These are phyloP conservation scores for Hydroisotoma schaefferi DNA, from an alignment of 2,888 invertebrate genomes.

Conservation along the genomic window DNA sequence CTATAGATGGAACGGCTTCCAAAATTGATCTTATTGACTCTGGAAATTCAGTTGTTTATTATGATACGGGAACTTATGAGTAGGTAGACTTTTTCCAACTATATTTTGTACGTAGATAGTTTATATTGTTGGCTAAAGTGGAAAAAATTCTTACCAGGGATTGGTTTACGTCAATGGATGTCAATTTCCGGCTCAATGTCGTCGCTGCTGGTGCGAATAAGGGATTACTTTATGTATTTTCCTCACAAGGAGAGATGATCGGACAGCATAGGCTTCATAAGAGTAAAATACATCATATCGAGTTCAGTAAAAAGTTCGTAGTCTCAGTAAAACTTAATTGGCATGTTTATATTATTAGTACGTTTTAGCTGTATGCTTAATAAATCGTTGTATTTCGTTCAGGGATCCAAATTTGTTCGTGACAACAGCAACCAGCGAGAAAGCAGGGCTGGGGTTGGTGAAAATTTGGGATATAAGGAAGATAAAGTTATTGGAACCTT, in stretches of 20 bases:
- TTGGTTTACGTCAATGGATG: conserved; percentile 46
- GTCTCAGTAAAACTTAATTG: neutral
- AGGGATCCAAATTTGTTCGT: conserved; percentile 41
- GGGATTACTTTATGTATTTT: conserved; percentile 24
- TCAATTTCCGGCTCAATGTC: conserved; percentile 15
- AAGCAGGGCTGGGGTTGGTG: conserved; percentile 7
- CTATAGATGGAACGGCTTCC: conserved; percentile 35
- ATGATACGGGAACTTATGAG: conserved; percentile 22
- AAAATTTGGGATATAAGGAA: conserved; percentile 45
- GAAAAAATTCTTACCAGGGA: conserved; percentile 14
- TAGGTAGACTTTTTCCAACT: conserved; percentile 1
- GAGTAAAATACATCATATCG: conserved; percentile 42
- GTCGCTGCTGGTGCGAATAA: conserved; percentile 31
- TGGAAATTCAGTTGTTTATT: conserved; percentile 10
- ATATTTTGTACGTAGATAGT: neutral
- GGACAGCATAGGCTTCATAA: conserved; percentile 27
- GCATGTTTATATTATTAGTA: neutral
- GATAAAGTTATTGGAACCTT: conserved; percentile 17
- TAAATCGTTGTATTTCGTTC: conserved; percentile 10
- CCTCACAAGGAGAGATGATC: conserved; percentile 27
- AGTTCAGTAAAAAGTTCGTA: conserved; percentile 41
- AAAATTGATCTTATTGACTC: conserved; percentile 15
- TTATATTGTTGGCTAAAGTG: neutral
- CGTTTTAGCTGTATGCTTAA: neutral
- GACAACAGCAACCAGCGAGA: conserved; percentile 20